Base-by-base conservation (phyloP, 2,113 vertebrate species). In the Vulpes lagopus region DNA sequence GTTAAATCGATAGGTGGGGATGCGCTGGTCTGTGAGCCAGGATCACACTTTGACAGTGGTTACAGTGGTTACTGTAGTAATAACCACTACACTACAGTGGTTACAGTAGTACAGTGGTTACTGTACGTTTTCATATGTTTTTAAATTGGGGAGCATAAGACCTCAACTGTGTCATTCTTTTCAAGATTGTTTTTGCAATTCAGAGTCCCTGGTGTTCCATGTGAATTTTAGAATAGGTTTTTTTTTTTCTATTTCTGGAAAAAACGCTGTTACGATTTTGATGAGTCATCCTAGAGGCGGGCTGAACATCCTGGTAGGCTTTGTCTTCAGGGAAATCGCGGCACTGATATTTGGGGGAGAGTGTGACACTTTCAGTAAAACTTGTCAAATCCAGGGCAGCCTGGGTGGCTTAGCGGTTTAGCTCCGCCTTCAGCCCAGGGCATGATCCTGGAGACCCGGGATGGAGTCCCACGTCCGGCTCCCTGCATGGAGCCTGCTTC, bases 1-100 rank as follows among this genome's bases (percentile, higher is more conserved):
- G 0, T 32, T 4, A 20, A 38, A 6, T 6, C 12, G 4, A 11
- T 9, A 10, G 12, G 10, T 0, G 10, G 6, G 1, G 59, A 60
- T 22, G 22, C 2, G 8, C 16, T 9, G 23, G 22, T 20, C n/a
- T 25, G 1, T 4, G 2, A 2, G 2, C 57, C 43, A 5, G 59
- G 43, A 14, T 23, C 59, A 1, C 22, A 20, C 16, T 10, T 32
- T 23, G 43, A 43, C 43, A 43, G 43, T 43, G 43, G 43, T 43
- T 43, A 43, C 43, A 43, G 43, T 43, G 43, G 43, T 43, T 43
- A 43, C 43, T 43, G 43, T 43, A 43, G 43, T 43, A 43, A 43
- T 43, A 43, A 43, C 43, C 43, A 43, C 6, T 43, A 43, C 43
- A 7, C 6, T 43, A 43, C 43, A 43, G 43, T 43, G 43, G 43